A percentile compares a stretch with the other conserved stretches of the same genome.
Evolutionary conservation across 2,113 vertebrate genomes (phyloP).

Genomic region (Cettia cetti): DNA sequence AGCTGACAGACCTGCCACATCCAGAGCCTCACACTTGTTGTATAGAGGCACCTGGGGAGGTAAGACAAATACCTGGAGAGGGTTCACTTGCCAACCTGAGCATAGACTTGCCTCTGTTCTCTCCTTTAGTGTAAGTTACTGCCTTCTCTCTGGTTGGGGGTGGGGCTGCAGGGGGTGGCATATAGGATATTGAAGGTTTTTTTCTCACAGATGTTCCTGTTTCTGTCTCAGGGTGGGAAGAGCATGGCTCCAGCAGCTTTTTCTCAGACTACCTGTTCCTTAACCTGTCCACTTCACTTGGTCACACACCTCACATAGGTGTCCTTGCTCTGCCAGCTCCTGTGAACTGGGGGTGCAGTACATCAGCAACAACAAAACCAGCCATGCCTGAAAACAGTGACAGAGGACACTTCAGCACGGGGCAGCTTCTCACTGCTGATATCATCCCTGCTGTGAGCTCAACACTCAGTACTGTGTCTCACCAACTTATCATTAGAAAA

Average conservation of each 20-base stretch:
- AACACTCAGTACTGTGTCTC: neutral
- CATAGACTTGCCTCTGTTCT: neutral
- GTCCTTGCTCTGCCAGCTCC: fast-evolving
- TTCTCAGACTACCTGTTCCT: neutral
- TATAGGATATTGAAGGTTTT: neutral
- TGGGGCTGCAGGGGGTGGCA: neutral
- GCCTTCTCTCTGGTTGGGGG: neutral
- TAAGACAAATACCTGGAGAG: neutral
- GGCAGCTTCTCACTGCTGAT: neutral
- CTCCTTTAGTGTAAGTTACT: neutral
- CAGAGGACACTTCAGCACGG: neutral
- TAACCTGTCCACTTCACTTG: neutral
- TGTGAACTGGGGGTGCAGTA: neutral
- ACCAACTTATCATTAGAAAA: neutral
- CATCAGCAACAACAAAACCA: neutral
- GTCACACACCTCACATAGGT: neutral
- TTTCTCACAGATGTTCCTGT: neutral
- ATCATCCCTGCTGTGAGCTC: neutral
- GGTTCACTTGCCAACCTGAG: neutral
- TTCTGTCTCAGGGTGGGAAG: neutral
- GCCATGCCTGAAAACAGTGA: neutral
- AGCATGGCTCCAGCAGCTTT: neutral
- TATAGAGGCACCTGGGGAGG: neutral
- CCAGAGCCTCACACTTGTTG: neutral
- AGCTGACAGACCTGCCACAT: neutral